Evolutionary conservation across 2,888 invertebrate species (phyloP).

Genomic region (Phlogophora meticulosa): DNA sequence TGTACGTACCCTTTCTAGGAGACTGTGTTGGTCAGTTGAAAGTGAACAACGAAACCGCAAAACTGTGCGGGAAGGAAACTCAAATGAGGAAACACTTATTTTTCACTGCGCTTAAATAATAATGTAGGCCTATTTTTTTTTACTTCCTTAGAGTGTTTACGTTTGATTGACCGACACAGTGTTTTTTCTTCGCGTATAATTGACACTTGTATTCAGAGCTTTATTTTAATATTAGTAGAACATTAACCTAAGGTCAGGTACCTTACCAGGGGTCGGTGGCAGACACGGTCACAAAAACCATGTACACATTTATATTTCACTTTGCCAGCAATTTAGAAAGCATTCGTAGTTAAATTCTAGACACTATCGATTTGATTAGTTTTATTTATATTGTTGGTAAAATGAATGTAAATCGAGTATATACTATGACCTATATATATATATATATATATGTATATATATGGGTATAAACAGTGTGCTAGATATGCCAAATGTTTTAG

Average conservation of each 20-base stretch:
- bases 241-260: conserved; percentile 48
- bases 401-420: conserved; percentile 35
- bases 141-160: conserved; percentile 7
- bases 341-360: not conserved
- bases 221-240: conserved; percentile 57
- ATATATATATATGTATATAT: no score
- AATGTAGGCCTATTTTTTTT: conserved; percentile 21
- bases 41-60: conserved; percentile 21
- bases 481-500: conserved; percentile 70
- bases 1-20: conserved; percentile 2
- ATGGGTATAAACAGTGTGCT: conserved; percentile 62
- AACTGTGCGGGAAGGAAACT: conserved; percentile 32
- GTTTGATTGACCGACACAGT: conserved; percentile 22
- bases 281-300: conserved; percentile 46
- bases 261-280: conserved; percentile 41
- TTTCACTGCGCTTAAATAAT: conserved; percentile 15
- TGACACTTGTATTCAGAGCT: conserved; percentile 59
- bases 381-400: conserved; percentile 33
- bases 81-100: not conserved
- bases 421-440: conserved; percentile 24
- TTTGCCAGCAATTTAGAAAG: conserved; percentile 13
- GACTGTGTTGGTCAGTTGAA: conserved; percentile 35
- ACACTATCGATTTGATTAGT: not conserved
- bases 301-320: conserved; percentile 21
- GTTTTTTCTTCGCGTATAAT: conserved; percentile 24